phyloP scores from a whole-genome alignment of 2,888 invertebrate genomes.

The Ramazzottius varieornatus region DNA sequence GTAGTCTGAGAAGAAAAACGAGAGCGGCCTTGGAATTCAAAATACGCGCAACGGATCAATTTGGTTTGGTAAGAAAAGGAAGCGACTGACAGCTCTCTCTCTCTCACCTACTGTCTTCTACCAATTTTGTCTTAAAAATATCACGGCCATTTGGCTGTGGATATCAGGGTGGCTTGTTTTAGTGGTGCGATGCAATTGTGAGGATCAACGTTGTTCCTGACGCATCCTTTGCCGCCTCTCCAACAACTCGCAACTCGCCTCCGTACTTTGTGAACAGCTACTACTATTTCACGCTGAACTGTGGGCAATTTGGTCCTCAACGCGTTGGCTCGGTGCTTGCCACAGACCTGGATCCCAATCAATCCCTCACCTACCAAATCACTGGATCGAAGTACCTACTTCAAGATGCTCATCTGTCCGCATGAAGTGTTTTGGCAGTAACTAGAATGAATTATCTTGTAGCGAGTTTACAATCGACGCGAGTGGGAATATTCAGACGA shows the following conservation, averaged over 20 bases:
- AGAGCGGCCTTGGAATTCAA: not conserved
- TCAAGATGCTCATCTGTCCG: too few species aligned
- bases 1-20: not conserved
- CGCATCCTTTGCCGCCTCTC: not conserved
- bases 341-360: not conserved
- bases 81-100: too few species aligned
- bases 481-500: not conserved
- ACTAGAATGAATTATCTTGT: too few species aligned
- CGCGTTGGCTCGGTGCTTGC: not conserved
- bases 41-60: not conserved
- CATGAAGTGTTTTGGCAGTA: not conserved
- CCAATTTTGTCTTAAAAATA: too few species aligned
- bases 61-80: not conserved
- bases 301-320: not conserved
- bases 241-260: not conserved
- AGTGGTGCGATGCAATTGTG: constrained; percentile 2
- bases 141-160: too few species aligned
- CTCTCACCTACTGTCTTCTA: too few species aligned
- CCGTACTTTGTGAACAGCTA: not conserved
- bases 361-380: not conserved
- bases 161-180: too few species aligned
- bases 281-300: not conserved
- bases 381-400: not conserved
- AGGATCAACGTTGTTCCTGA: not conserved
- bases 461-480: not conserved